Evolutionary conservation across 2,797 vertebrate species (phyloP).

Genomic region (Cossypha caffra): DNA sequence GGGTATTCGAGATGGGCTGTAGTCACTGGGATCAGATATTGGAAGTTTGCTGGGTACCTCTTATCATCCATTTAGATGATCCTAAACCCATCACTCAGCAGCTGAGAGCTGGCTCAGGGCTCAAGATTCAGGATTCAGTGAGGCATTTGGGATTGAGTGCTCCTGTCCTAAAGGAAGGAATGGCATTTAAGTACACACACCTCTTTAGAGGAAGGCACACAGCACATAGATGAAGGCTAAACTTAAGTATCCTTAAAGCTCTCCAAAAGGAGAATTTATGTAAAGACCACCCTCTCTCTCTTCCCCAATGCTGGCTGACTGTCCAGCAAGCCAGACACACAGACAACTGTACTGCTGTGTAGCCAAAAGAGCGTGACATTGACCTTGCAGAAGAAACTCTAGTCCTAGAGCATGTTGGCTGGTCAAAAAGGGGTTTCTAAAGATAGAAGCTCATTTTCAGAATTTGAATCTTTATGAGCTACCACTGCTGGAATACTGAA

Average conservation of each 20-base stretch:
- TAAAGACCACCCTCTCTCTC: background rate
- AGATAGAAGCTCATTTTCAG: background rate
- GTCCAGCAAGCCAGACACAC: background rate
- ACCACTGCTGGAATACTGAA: background rate
- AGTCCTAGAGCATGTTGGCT: background rate
- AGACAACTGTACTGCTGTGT: background rate
- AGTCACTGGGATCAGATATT: background rate
- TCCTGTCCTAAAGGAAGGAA: background rate
- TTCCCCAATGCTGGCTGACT: rapidly evolving
- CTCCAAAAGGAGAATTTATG: background rate
- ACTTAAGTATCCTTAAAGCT: background rate
- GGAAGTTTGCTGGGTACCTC: background rate
- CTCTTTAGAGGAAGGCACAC: background rate
- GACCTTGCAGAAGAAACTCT: background rate
- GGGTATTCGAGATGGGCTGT: conserved; percentile 6
- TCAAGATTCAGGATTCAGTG: background rate
- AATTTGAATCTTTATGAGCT: background rate
- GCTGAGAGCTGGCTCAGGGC: background rate
- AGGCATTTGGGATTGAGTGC: background rate
- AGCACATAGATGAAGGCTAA: background rate
- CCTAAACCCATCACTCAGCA: background rate
- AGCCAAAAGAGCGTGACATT: background rate
- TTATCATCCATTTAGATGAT: background rate
- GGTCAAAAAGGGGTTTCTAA: background rate
- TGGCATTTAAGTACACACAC: background rate